Evolutionary conservation across 1,140 invertebrate species (phyloP).

Genomic region (Zaprionus africanus): DNA sequence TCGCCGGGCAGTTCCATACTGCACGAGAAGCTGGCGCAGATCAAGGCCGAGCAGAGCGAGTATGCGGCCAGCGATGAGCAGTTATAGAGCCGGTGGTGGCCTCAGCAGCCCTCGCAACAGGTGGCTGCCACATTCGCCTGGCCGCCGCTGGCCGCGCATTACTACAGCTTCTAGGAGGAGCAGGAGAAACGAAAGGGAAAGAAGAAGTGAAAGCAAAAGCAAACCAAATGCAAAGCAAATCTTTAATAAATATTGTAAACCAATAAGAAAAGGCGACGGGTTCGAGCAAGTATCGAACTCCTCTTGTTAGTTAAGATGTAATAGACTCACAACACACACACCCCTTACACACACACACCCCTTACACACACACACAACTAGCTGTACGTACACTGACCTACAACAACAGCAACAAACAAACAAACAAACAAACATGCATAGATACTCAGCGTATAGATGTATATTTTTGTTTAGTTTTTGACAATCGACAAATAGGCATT

Average conservation of each 20-base stretch:
- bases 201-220: background rate
- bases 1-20: constrained; percentile 54
- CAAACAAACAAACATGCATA: constrained; percentile 50
- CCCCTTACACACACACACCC: constrained; percentile 22
- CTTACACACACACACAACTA: constrained; percentile 30
- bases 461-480: constrained; percentile 82
- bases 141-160: constrained; percentile 72
- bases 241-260: constrained; percentile 51
- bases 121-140: constrained; percentile 63
- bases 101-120: constrained; percentile 25
- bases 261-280: constrained; percentile 22
- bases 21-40: constrained; percentile 82
- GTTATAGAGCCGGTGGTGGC: constrained; percentile 71
- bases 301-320: constrained; percentile 60
- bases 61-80: constrained; percentile 55
- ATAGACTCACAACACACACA: constrained; percentile 28
- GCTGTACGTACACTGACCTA: constrained; percentile 29
- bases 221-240: constrained; percentile 54
- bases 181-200: background rate
- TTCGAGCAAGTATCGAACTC: constrained; percentile 44
- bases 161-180: constrained; percentile 69
- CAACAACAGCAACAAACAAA: constrained; percentile 35
- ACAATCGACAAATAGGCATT: constrained; percentile 85
- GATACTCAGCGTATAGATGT: constrained; percentile 51
- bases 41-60: constrained; percentile 75